Percentiles rank a stretch among this genome's conserved stretches.
Evolutionary conservation across 2,113 vertebrate species (phyloP).

Genomic region (Rhynchomys soricoides): DNA sequence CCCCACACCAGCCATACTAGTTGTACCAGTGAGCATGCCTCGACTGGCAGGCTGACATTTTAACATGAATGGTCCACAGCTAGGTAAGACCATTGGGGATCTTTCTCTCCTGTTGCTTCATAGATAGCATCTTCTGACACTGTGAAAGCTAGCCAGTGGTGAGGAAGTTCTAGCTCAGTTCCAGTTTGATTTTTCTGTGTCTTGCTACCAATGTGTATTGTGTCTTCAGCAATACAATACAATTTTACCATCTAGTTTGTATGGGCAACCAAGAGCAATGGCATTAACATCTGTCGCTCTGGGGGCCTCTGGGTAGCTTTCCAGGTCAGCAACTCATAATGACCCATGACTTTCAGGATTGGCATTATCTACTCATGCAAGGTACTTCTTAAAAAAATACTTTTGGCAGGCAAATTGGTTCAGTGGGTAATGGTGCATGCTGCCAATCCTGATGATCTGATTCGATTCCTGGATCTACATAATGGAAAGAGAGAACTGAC

Average conservation of each 20-base stretch:
- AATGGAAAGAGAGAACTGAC: background rate
- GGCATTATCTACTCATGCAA: background rate
- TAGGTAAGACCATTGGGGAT: background rate
- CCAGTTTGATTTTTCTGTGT: background rate
- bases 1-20: background rate
- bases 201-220: no score
- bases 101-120: background rate
- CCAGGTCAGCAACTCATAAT: background rate
- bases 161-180: background rate
- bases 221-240: background rate
- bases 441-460: background rate
- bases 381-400: background rate
- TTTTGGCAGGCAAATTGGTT: background rate
- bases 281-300: no score
- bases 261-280: background rate
- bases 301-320: background rate
- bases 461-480: background rate
- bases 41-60: background rate
- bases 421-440: background rate
- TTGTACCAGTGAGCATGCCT: no score
- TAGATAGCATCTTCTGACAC: background rate
- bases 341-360: background rate
- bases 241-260: background rate
- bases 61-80: background rate
- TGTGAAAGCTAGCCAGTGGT: background rate